Conservation (phyloP, 1,140 invertebrate genomes). For the Zaprionus taronus region DNA sequence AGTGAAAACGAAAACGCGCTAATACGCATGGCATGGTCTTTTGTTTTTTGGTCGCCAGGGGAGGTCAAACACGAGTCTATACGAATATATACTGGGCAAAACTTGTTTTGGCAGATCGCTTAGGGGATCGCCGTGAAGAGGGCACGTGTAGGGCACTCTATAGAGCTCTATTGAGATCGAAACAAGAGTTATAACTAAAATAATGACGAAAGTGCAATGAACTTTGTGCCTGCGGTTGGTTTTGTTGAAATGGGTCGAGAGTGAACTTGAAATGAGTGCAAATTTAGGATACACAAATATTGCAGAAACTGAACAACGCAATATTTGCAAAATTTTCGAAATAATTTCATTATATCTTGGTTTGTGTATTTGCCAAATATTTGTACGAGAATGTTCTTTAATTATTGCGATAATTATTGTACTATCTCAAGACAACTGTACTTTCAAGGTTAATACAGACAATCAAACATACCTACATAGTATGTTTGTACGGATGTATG, state of each 20-base stretch:
- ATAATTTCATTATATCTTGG: neutral
- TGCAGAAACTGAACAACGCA: neutral
- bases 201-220: constrained; percentile 54
- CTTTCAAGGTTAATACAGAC: neutral
- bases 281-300: neutral
- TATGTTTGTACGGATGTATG: too few relatives aligned
- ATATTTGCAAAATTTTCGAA: neutral
- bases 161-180: constrained; percentile 21
- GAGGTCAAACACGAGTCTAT: constrained; percentile 37
- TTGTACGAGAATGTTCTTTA: neutral
- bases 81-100: neutral
- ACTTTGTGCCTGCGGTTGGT: constrained; percentile 10
- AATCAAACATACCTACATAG: neutral
- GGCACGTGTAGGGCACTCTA: constrained; percentile 10
- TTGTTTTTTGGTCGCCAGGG: constrained; percentile 6
- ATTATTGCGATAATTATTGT: neutral
- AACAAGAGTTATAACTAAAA: constrained; percentile 10
- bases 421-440: neutral
- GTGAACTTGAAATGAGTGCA: neutral
- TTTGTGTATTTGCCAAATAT: constrained; percentile 3
- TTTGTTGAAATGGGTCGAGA: constrained; percentile 13
- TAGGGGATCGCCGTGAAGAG: constrained; percentile 29
- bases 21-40: constrained; percentile 1
- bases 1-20: constrained; percentile 10
- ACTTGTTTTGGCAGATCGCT: constrained; percentile 24